phyloP scores from a whole-genome alignment of 2,888 invertebrate species.

The Patella depressa region DNA sequence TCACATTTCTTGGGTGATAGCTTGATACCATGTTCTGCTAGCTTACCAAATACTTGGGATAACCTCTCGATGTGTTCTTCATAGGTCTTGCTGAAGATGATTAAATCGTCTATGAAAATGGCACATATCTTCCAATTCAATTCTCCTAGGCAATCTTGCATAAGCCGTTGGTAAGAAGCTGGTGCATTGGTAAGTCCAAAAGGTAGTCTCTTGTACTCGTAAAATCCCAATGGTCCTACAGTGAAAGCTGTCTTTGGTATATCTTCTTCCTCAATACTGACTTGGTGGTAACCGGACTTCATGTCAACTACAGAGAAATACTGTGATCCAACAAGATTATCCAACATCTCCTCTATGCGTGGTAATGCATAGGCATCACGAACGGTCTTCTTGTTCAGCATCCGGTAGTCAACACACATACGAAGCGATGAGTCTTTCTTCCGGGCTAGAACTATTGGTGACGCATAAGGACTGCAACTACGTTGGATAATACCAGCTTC shows the following conservation, averaged over 20 bases:
- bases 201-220: neutral
- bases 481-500: neutral
- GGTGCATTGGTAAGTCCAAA: neutral
- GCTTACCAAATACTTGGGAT: no score
- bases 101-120: conserved; percentile 7
- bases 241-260: conserved; percentile 7
- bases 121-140: neutral
- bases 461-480: no score
- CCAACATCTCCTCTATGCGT: conserved; percentile 19
- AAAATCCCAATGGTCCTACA: neutral
- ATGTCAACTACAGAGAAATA: conserved; percentile 10
- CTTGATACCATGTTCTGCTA: neutral
- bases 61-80: neutral
- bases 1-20: conserved; percentile 2
- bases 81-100: neutral
- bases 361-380: conserved; percentile 20
- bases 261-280: neutral
- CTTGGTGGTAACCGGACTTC: neutral
- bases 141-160: conserved; percentile 1
- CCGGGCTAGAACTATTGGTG: conserved; percentile 18
- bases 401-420: conserved; percentile 19
- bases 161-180: neutral
- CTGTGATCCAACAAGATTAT: conserved; percentile 8
- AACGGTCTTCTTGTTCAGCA: conserved; percentile 18
- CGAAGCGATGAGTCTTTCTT: conserved; percentile 17